Base-by-base conservation (phyloP, 2,797 vertebrate species). In the Erethizon dorsatum region DNA sequence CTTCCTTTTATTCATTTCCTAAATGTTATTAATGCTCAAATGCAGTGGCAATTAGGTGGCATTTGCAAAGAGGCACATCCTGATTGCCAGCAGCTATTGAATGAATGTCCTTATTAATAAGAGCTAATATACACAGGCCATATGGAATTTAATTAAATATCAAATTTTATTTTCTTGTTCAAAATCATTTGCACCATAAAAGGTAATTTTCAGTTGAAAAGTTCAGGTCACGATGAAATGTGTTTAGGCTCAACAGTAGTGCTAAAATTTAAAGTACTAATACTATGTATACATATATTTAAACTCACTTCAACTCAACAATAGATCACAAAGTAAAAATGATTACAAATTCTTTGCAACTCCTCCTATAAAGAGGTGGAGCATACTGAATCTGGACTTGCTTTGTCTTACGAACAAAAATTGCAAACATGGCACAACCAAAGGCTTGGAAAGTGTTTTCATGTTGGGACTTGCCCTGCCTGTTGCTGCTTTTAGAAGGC, bases 71-170 rank as follows among this genome's bases (percentile, higher is more conserved):
- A 94, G 31, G 41, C 22, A 71, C 31, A 95, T 67, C 80, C 41
- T 87, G 92, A 94, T 91, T 96, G 92, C 47, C 47, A 45, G 95
- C 5, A 77, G 83, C 94, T 97, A 73, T 69, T 83, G 85, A 87
- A 67, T 71, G 47, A 84, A 67, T 71, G 52, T 92, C 52, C 63
- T 96, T 91, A 78, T 94, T 95, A 97, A 69, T 33, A 87, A 96
- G 57, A 91, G 45, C 24, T 91, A 78, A 80, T 84, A 94, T 52
- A 84, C 56, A 86, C 83, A 93, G 59, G 8, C 33, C 52, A 80
- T 24, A 24, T 47, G 18, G 41, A 86, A 71, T 91, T 71, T 94
- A 80, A 93, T 15, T 87, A 95, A 97, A 88, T 83, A 56, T 84
- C 37, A 47, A 87, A 83, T 89, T 90, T 84, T 56, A 71, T 95